phyloP scores from a whole-genome alignment of 2,888 invertebrate species.

The Panopea generosa region DNA sequence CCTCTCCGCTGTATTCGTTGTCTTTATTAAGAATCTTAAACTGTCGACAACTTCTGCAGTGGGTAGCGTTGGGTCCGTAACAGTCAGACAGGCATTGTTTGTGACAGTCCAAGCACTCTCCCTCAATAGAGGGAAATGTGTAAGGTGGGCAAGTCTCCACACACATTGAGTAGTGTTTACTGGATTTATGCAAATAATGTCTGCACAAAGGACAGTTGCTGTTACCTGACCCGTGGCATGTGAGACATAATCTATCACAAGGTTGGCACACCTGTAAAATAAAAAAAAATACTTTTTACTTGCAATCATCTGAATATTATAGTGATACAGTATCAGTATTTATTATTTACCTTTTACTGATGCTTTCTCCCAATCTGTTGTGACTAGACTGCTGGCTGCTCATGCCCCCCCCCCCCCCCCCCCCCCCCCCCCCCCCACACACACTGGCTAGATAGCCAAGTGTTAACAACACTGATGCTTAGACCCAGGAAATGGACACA shows the following conservation, averaged over 20 bases:
- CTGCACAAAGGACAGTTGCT: conserved; percentile 94
- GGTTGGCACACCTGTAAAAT: conserved; percentile 90
- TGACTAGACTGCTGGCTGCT: no score
- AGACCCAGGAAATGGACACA: no score
- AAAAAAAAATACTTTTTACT: no score
- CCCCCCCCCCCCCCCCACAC: no score
- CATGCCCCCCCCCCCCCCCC: no score
- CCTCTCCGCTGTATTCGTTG: no score
- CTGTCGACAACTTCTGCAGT: conserved; percentile 79
- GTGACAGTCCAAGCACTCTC: conserved; percentile 91
- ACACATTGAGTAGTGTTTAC: conserved; percentile 82
- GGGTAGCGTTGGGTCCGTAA: conserved; percentile 71
- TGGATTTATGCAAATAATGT: conserved; percentile 90
- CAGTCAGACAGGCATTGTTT: conserved; percentile 91
- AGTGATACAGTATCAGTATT: no score
- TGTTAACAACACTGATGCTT: no score
- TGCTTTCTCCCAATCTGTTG: no score
- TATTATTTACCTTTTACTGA: no score
- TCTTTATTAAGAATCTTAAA: conserved; percentile 68
- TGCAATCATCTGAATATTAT: no score
- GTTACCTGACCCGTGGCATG: conserved; percentile 95
- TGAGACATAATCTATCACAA: conserved; percentile 95
- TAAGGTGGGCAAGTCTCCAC: conserved; percentile 93
- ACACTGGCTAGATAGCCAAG: no score
- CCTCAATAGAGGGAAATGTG: conserved; percentile 93